Conservation (phyloP, 2,113 vertebrate species). For the Leucopternis melanops region DNA sequence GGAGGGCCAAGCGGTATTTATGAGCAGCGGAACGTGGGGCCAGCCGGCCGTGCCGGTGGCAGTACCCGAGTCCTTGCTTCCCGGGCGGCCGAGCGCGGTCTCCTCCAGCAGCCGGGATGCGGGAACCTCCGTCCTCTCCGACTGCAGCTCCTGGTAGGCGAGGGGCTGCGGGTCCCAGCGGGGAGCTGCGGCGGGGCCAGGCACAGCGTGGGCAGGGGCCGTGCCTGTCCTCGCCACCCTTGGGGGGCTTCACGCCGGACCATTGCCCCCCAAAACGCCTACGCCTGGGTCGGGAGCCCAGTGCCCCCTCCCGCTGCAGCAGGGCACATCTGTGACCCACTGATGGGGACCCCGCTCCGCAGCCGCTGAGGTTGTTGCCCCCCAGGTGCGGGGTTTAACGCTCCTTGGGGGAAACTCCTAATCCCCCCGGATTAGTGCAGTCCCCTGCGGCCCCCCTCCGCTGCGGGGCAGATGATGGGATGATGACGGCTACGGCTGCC, state of each 20-base stretch:
- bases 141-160: conserved; percentile 87
- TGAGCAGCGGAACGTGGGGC: neutral
- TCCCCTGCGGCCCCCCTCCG: neutral
- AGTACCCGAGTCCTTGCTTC: conserved; percentile 37
- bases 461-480: rapidly evolving
- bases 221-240: rapidly evolving
- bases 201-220: neutral
- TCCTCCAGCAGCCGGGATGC: conserved; percentile 72
- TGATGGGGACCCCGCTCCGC: neutral
- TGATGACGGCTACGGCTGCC: neutral
- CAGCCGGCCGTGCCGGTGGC: neutral
- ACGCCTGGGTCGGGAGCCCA: rapidly evolving
- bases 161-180: conserved; percentile 69
- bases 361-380: rapidly evolving
- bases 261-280: neutral
- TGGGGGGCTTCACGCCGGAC: neutral
- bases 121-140: conserved; percentile 82
- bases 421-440: rapidly evolving
- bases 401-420: too few relatives aligned
- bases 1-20: neutral
- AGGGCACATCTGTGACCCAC: neutral
- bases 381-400: neutral
- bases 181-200: conserved; percentile 1
- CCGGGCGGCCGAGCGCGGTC: neutral
- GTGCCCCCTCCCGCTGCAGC: neutral